Percentiles rank a stretch among this genome's conserved stretches.
These are phyloP conservation scores for Xyliphius kryptos DNA, from an alignment of 2,113 vertebrate species.

Conservation along the genomic window DNA sequence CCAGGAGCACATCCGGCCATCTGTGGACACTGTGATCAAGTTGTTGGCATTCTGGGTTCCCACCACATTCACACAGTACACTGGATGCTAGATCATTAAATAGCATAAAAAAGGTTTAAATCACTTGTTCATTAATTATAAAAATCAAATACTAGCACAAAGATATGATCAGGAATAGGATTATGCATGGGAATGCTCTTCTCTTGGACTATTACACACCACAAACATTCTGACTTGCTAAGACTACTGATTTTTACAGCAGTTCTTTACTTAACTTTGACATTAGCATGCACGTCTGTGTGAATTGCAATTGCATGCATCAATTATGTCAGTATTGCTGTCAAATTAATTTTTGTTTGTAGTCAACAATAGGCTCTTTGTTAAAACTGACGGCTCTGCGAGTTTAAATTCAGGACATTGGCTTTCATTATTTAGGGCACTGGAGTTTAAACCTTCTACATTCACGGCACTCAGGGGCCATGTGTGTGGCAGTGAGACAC, in stretches of 20 bases:
- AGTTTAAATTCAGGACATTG: slow-evolving; percentile 34
- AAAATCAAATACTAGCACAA: too few species aligned
- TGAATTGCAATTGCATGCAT: slow-evolving; percentile 57
- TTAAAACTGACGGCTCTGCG: slow-evolving; percentile 18
- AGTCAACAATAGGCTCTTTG: slow-evolving; percentile 60
- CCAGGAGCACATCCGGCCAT: slow-evolving; percentile 97
- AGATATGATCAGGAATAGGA: too few species aligned
- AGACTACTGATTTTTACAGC: too few species aligned
- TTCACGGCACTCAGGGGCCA: slow-evolving; percentile 35
- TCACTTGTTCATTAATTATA: too few species aligned
- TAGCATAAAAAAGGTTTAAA: too few species aligned
- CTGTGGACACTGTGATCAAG: slow-evolving; percentile 93
- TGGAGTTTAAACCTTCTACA: slow-evolving; percentile 47
- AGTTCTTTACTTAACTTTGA: slow-evolving; percentile 41
- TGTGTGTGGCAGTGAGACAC: slow-evolving; percentile 29
- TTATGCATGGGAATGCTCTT: too few species aligned
- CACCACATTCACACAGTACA: slow-evolving; percentile 94
- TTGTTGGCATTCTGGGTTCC: slow-evolving; percentile 98
- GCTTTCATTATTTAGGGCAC: slow-evolving; percentile 51
- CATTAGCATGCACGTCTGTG: slow-evolving; percentile 41
- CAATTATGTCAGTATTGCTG: slow-evolving; percentile 59
- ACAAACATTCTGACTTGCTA: too few species aligned
- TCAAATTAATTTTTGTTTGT: slow-evolving; percentile 60
- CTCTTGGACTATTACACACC: too few species aligned
- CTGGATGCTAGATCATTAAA: too few species aligned